These are phyloP conservation scores for Pachyuromys duprasi DNA, from an alignment of 2,797 vertebrate species.

Conservation along the genomic window DNA sequence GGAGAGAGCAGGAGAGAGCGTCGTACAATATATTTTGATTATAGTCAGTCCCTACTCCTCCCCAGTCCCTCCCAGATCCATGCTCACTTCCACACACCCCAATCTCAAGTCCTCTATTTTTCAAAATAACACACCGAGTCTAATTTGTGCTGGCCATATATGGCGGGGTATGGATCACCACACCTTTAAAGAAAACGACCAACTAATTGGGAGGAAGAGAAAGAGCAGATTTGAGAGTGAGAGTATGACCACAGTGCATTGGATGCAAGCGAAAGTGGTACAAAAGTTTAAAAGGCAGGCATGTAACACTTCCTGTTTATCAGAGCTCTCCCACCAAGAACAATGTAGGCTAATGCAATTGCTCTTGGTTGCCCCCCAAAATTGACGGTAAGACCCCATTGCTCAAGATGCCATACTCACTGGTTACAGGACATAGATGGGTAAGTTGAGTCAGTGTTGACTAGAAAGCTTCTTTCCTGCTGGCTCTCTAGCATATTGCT, in stretches of 20 bases:
- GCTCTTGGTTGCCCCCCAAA: not conserved
- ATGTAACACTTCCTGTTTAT: not conserved
- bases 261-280: not conserved
- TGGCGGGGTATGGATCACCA: not conserved
- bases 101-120: not conserved
- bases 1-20: not conserved
- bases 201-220: not conserved
- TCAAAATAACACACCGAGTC: not conserved
- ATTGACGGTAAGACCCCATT: not conserved
- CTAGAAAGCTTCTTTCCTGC: not conserved
- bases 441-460: not conserved
- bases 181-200: not conserved
- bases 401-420: not conserved
- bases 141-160: not conserved
- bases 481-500: not conserved
- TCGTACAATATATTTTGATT: not conserved
- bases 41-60: not conserved
- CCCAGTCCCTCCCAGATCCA: not conserved
- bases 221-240: too few species aligned
- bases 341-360: too few species aligned
- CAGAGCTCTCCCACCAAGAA: not conserved
- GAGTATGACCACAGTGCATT: too few species aligned
- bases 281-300: not conserved
- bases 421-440: not conserved
- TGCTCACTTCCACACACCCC: not conserved